phyloP scores from a whole-genome alignment of 2,888 invertebrate species.

The Melinopterus prodromus region DNA sequence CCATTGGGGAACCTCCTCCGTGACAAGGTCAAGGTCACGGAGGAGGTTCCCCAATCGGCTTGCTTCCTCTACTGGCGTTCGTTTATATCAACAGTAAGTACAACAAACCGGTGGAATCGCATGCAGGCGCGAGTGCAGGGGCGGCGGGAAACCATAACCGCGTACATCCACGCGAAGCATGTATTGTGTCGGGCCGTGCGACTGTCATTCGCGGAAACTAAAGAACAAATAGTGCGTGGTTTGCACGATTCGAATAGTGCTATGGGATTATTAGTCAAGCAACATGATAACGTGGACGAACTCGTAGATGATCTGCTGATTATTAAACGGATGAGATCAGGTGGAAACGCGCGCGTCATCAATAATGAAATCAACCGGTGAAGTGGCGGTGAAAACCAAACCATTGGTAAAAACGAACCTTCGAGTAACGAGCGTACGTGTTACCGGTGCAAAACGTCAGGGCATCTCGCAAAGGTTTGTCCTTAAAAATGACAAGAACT shows the following conservation, averaged over 20 bases:
- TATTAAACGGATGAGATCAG: neutral
- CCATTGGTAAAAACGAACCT: neutral
- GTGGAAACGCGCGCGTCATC: neutral
- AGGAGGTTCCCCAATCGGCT: too few relatives aligned
- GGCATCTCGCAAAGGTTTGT: neutral
- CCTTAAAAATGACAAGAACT: neutral
- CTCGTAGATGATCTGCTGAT: neutral
- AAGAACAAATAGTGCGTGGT: conserved; percentile 31
- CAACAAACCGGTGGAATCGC: conserved; percentile 18
- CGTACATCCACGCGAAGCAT: conserved; percentile 25
- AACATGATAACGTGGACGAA: neutral
- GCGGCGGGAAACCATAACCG: conserved; percentile 8
- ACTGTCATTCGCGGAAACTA: conserved; percentile 23
- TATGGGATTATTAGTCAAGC: neutral
- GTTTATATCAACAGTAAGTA: conserved; percentile 22
- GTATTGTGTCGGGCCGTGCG: conserved; percentile 20
- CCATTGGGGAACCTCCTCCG: too few relatives aligned
- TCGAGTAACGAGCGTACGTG: neutral
- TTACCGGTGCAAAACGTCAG: neutral
- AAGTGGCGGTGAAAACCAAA: neutral
- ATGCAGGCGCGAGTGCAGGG: conserved; percentile 25
- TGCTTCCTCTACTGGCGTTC: too few relatives aligned
- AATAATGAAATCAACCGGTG: neutral
- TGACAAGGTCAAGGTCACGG: too few relatives aligned
- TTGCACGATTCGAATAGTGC: neutral